Evolutionary conservation across 2,888 invertebrate genomes (phyloP).

Genomic region (Tetragonisca angustula): DNA sequence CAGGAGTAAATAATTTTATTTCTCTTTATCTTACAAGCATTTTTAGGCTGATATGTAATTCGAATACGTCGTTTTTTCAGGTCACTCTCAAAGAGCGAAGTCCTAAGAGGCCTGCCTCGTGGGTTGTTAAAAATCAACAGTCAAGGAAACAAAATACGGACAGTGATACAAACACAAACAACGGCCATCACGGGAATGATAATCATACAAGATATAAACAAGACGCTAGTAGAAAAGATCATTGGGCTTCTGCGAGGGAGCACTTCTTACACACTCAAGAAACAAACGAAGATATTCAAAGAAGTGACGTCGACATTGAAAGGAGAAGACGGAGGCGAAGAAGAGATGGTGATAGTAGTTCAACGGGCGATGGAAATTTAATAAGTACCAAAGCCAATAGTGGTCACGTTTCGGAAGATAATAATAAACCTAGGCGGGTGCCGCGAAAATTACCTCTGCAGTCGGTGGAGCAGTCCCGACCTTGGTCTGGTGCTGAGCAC

Average conservation of each 20-base stretch:
- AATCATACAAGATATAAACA: slow-evolving; percentile 76
- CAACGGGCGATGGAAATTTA: slow-evolving; percentile 65
- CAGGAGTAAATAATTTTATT: slow-evolving; percentile 74
- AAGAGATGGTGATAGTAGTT: slow-evolving; percentile 71
- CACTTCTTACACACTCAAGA: slow-evolving; percentile 78
- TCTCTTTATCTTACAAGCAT: not conserved
- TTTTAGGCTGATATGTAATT: not conserved
- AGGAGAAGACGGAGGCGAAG: slow-evolving; percentile 75
- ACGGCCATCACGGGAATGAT: slow-evolving; percentile 66
- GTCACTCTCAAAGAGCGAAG: slow-evolving; percentile 80
- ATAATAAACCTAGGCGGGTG: slow-evolving; percentile 72
- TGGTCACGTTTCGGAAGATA: slow-evolving; percentile 58
- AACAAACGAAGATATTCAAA: slow-evolving; percentile 72
- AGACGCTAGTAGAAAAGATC: slow-evolving; percentile 78
- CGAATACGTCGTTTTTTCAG: slow-evolving; percentile 59
- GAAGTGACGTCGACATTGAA: slow-evolving; percentile 74
- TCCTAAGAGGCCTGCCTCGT: slow-evolving; percentile 77
- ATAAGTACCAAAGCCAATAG: slow-evolving; percentile 63
- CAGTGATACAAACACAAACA: slow-evolving; percentile 76
- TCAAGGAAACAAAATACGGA: slow-evolving; percentile 76
- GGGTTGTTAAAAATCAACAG: slow-evolving; percentile 79
- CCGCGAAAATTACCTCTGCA: slow-evolving; percentile 80
- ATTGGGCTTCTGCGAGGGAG: slow-evolving; percentile 82
- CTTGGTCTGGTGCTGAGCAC: slow-evolving; percentile 56
- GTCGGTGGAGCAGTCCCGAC: slow-evolving; percentile 72